Base-by-base conservation (phyloP, 2,888 invertebrate species). In the Clanis bilineata region DNA sequence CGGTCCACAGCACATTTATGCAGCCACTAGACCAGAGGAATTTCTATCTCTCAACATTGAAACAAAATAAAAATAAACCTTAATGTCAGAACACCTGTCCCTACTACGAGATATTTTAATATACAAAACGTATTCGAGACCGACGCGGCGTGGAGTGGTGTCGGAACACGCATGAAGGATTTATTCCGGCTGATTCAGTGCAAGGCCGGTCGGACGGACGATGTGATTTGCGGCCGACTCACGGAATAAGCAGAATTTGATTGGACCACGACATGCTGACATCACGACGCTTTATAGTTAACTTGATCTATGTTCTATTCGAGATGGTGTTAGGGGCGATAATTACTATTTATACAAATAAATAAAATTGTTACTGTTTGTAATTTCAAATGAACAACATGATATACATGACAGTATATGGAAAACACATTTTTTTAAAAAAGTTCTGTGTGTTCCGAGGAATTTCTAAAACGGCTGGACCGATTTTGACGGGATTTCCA, bases 171-270 rank as follows among this genome's bases (percentile, higher is more conserved):
- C 51, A 56, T 45, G 61, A 61, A 63, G 64, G 68, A 70, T 70
- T 68, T 69, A 66, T 67, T 67, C 65, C 62, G 62, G 72, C 62
- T 56, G 67, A 71, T 68, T 74, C 74, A 73, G 72, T 72, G 63
- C 61, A 65, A 70, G 70, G 63, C 64, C 65, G 62, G 47, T 61
- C 58, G 44, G 60, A 61, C 44, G 44, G 44, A 61, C 71, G 62
- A 78, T 75, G 72, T 74, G 76, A 77, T 79, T 80, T 82, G 80
- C 70, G 80, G 79, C 73, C 65, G 63, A 68, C 67, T 63, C 68
- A 64, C 67, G 62, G 66, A 76, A 76, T 78, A 77, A 79, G 80
- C 76, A 76, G 72, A 73, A 77, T 74, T 76, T 81, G 79, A 82
- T 82, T 79, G 80, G 75, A 77, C 67, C 69, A 67, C 70, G 72